Evolutionary conservation across 2,113 vertebrate species (phyloP), one percentile per base, ranked within the genome.

Genomic region (Formicarius rufipectus): DNA sequence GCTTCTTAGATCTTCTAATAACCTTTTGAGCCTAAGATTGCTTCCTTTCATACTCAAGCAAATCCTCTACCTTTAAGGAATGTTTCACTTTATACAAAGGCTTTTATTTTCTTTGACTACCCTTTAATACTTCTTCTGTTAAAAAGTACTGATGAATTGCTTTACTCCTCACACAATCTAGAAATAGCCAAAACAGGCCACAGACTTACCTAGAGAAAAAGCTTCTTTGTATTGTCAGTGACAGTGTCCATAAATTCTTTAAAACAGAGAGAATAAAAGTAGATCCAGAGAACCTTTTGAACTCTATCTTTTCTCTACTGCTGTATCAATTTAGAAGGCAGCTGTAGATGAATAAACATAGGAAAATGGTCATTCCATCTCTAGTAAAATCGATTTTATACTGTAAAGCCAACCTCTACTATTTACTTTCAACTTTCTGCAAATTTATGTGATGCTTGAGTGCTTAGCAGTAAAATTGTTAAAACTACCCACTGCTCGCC

Each of bases 51-150:
- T 92, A 66, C 77, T 90, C 89, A 50, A 92, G 78, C 55, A 92
- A 96, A 93, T 90, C 87, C 68, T 95, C 40, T 66, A 73, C 86
- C 84, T 93, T 95, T 89, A 94, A 97, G 90, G 69, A 79, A 84
- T 66, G 24, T 60, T 89, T 96, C 45, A 18, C 37, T 93, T 92
- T 93, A 85, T 93, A 93, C 66, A 83, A 90, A 94, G 47, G n/a
- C 23, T 87, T 87, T n/a, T 92, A 84, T 95, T 93, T 95, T 52
- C 53, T 96, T 93, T 91, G 45, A 62, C 53, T 68, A 40, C 40
- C 27, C 66, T 75, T 89, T 88, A 94, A 50, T 77, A 91, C 77
- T 94, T 71, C 53, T 80, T 64, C 78, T 68, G 5, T 45, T 84
- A 85, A 64, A 90, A 92, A 74, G 49, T 84, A 86, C 62, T 28